Evolutionary conservation across 1,140 invertebrate species (phyloP), one percentile per base, ranked within the genome.

Genomic region (Leptopilina clavipes): DNA sequence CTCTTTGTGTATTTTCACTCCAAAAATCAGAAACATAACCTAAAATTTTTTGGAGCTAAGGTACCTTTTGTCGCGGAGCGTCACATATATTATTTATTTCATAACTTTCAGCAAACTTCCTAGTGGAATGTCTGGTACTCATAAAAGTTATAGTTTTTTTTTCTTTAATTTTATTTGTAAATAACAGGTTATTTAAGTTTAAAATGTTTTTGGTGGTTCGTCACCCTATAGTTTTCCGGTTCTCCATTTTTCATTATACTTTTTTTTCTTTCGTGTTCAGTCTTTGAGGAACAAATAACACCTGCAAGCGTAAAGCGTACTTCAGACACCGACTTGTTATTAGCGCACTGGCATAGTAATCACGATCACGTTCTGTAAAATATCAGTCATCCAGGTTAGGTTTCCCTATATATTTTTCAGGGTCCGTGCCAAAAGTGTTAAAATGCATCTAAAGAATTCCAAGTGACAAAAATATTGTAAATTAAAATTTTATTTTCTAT

Each of bases 311-410:
- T 43, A 43, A 73, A 44, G 22, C 72, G 56, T 72, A 75, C 48
- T 79, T 54, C 70, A 80, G 73, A 54, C 72, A 78, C 85, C 84
- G 86, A 82, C 83, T 86, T 86, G 80, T 86, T 83, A 86, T 85
- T 86, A 87, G 78, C 75, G 78, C 80, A 70, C 84, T 79, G 80
- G 72, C 79, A 76, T 83, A 65, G 22, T 65, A 84, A 86, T 85
- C 79, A 82, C 77, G 85, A 82, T 85, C 77, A 76, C 81, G 79
- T 78, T 74, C 78, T 75, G 76, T 70, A 59, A 77, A 80, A 79
- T 76, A 73, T 76, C 78, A 56, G 25, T 31, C 78, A 56, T 18
- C 12, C 22, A 31, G 59, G 59, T 37, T 19, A 31, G 56, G 22
- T 19, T 56, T n/a, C n/a, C 54, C 11, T 18, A 14, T 65, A 10